These are phyloP conservation scores for Tortrix viridana DNA, from an alignment of 2,888 invertebrate genomes.

Conservation along the genomic window DNA sequence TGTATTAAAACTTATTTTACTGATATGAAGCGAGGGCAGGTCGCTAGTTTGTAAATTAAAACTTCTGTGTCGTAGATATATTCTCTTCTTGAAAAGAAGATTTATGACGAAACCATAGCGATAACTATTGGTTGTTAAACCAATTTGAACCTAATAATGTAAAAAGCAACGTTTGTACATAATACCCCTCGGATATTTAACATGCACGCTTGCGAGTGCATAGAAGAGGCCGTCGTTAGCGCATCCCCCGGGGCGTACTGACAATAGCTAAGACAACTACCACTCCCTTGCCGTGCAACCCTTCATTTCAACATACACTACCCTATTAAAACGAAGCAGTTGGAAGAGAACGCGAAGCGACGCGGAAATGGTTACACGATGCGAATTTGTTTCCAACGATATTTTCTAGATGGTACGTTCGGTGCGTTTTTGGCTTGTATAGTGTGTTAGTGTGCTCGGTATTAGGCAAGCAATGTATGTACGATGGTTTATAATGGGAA, in stretches of 20 bases:
- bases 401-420: not conserved
- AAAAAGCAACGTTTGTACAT: slow-evolving; percentile 16
- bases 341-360: not conserved
- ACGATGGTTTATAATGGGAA: slow-evolving; percentile 15
- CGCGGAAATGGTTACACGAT: not conserved
- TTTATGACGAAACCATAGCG: not conserved
- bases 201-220: slow-evolving; percentile 49
- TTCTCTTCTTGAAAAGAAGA: not conserved
- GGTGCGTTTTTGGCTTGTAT: not conserved
- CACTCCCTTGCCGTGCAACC: not conserved
- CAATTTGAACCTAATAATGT: not conserved
- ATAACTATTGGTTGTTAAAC: not conserved
- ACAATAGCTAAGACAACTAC: slow-evolving; percentile 20
- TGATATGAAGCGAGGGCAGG: no score
- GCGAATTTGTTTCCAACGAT: not conserved
- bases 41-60: no score
- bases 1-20: no score
- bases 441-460: not conserved
- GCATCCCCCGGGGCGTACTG: slow-evolving; percentile 49
- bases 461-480: slow-evolving; percentile 4
- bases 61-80: no score
- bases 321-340: not conserved
- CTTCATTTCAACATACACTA: slow-evolving; percentile 3
- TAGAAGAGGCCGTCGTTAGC: slow-evolving; percentile 57
- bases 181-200: slow-evolving; percentile 44